Evolutionary conservation across 2,113 vertebrate species (phyloP).

Genomic region (Odocoileus virginianus): DNA sequence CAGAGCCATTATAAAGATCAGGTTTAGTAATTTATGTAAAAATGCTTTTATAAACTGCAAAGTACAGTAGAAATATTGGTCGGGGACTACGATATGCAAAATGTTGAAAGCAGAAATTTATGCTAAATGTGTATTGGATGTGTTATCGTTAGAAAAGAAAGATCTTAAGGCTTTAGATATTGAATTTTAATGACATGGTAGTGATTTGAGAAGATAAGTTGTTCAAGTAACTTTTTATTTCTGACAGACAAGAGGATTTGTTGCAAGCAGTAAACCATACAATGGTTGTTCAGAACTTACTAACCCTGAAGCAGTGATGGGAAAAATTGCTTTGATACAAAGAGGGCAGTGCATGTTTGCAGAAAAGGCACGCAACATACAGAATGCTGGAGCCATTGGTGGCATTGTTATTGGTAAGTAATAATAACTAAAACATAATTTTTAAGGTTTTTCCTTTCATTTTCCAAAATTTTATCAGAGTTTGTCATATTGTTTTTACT

Average conservation of each 20-base stretch:
- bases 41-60: neutral
- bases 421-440: neutral
- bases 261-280: conserved; percentile 93
- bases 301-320: conserved; percentile 89
- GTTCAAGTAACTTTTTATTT: conserved; percentile 59
- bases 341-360: conserved; percentile 99
- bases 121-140: neutral
- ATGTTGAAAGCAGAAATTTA: neutral
- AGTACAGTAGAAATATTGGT: neutral
- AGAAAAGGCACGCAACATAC: conserved; percentile 95
- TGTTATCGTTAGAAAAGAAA: neutral
- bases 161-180: neutral
- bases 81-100: neutral
- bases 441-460: neutral
- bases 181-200: neutral
- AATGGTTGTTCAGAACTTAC: conserved; percentile 93
- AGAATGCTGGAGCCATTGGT: conserved; percentile 95
- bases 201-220: neutral
- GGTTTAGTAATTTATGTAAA: neutral
- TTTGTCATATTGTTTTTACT: conserved; percentile 8
- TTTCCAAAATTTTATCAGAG: neutral
- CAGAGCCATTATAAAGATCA: neutral
- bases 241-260: conserved; percentile 92
- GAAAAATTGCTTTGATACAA: conserved; percentile 94
- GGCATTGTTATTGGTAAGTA: conserved; percentile 96